Evolutionary conservation across 1,140 invertebrate genomes (phyloP).

Genomic region (Hylyphantes graminicola): DNA sequence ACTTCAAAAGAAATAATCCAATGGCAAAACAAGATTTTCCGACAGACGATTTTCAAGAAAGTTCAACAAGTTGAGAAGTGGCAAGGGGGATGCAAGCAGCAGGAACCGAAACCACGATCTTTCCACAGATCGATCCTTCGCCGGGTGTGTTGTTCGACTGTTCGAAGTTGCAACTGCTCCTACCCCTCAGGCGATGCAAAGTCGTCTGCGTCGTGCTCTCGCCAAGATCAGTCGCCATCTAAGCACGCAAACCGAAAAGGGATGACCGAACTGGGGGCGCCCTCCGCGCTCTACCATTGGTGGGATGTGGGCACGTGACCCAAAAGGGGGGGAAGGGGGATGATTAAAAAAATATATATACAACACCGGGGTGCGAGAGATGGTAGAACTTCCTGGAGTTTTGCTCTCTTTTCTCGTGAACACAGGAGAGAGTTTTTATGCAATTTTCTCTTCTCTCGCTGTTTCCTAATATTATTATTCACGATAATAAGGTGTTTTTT

Average conservation of each 20-base stretch:
- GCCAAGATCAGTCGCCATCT: conserved; percentile 32
- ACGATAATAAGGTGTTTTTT: too few relatives aligned
- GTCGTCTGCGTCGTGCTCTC: conserved; percentile 12
- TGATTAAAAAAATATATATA: conserved; percentile 49
- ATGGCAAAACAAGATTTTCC: too few relatives aligned
- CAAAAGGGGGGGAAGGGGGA: neutral
- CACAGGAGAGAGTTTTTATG: too few relatives aligned
- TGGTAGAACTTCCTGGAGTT: conserved; percentile 40
- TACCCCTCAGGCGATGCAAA: neutral
- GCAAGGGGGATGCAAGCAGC: neutral
- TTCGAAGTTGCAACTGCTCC: neutral
- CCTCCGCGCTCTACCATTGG: conserved; percentile 39
- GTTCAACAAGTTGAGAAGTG: neutral
- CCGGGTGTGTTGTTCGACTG: conserved; percentile 16
- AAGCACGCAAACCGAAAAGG: conserved; percentile 27
- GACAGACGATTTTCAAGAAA: neutral
- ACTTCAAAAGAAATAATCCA: too few relatives aligned
- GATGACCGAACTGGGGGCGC: conserved; percentile 37
- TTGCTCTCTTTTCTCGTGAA: conserved; percentile 31
- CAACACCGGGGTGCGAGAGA: conserved; percentile 33
- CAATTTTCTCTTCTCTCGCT: too few relatives aligned
- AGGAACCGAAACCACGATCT: neutral
- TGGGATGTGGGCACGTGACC: conserved; percentile 18
- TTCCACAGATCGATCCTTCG: conserved; percentile 14
- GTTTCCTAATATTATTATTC: too few relatives aligned